A percentile compares a stretch with the other conserved stretches of the same genome.
Conservation (phyloP, 2,888 invertebrate species). For the Acanthosepion esculentum region DNA sequence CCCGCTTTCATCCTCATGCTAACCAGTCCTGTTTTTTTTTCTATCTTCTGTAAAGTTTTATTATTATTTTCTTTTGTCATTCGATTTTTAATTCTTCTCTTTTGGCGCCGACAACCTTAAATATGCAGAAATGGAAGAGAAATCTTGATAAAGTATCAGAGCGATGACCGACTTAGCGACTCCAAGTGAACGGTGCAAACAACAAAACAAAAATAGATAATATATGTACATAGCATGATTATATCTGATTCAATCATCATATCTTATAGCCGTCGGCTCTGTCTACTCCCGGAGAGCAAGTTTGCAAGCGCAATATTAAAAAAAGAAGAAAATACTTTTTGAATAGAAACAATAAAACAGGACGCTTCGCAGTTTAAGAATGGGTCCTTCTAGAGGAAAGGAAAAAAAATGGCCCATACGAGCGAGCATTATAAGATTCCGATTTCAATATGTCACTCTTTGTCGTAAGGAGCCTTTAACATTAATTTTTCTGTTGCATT, state of each 20-base stretch:
- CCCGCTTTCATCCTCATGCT: too few relatives aligned
- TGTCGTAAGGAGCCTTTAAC: background rate
- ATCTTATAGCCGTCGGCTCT: background rate
- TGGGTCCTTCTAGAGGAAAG: background rate
- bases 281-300: background rate
- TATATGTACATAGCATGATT: conserved; percentile 33
- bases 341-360: background rate
- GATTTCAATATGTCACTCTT: background rate
- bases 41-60: too few relatives aligned
- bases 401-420: background rate
- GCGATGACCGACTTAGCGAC: background rate
- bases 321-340: background rate
- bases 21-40: too few relatives aligned
- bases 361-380: background rate
- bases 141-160: background rate
- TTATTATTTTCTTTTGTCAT: background rate
- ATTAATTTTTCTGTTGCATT: background rate
- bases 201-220: background rate
- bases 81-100: background rate
- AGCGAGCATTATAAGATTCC: background rate
- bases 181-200: background rate
- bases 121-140: background rate
- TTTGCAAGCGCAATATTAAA: background rate
- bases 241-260: background rate
- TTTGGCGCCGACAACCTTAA: background rate